Conservation (phyloP, 2,797 vertebrate species). For the Alauda arvensis region DNA sequence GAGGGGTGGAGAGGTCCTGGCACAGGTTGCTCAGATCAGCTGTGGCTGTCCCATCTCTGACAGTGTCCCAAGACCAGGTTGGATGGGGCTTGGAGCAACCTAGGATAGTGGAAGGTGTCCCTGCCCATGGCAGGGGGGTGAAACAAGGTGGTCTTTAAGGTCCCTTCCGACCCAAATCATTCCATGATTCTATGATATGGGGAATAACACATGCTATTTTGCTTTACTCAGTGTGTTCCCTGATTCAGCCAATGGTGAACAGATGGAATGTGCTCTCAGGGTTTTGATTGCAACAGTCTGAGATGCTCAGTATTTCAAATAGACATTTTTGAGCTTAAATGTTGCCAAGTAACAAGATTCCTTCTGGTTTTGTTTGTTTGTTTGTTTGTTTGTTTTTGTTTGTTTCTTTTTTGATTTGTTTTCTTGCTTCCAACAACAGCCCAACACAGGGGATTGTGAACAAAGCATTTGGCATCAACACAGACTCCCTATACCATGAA, state of each 20-base stretch:
- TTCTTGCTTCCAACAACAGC: conserved; percentile 66
- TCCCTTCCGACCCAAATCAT: neutral
- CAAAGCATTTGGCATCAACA: conserved; percentile 98
- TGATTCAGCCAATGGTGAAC: neutral
- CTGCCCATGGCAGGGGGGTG: neutral
- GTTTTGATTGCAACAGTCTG: neutral
- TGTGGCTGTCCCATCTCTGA: neutral
- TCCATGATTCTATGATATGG: neutral
- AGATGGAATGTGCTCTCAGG: neutral
- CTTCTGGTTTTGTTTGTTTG: neutral
- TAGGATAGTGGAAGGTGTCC: neutral
- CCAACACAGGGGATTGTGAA: conserved; percentile 97
- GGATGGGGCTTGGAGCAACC: rapidly evolving
- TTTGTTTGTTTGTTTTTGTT: no score
- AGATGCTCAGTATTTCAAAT: neutral
- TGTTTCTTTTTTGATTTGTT: neutral
- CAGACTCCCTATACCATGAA: conserved; percentile 95
- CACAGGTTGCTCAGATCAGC: neutral
- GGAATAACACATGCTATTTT: neutral
- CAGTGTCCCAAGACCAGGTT: neutral
- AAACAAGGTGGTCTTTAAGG: neutral
- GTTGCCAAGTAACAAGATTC: neutral
- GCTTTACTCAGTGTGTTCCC: rapidly evolving
- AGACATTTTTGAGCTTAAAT: neutral
- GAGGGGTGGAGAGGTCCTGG: neutral